These are phyloP conservation scores for Drosophila quadrilineata DNA, from an alignment of 1,140 invertebrate genomes.

Conservation along the genomic window DNA sequence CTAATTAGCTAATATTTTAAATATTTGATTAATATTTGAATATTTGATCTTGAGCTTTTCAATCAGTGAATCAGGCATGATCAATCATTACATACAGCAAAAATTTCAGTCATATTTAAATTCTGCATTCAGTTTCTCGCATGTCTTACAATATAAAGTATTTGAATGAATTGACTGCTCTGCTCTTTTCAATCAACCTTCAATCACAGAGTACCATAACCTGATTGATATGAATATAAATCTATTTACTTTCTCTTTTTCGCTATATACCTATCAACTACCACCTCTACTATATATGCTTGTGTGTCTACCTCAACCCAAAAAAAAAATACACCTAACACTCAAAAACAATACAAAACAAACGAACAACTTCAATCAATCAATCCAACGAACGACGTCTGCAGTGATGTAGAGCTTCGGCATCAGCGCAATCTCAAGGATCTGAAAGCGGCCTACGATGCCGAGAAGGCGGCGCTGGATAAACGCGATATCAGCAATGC, in stretches of 20 bases:
- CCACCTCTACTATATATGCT: slow-evolving; percentile 21
- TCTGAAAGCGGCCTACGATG: slow-evolving; percentile 74
- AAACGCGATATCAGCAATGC: slow-evolving; percentile 80
- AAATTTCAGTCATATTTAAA: no score
- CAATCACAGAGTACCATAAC: no score
- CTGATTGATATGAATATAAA: no score
- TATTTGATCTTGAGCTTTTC: no score
- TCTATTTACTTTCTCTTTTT: slow-evolving; percentile 43
- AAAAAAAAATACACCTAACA: slow-evolving; percentile 16
- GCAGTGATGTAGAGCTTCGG: slow-evolving; percentile 75
- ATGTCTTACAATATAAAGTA: no score
- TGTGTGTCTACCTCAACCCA: slow-evolving; percentile 36
- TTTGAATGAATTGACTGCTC: no score
- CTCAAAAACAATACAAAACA: slow-evolving; percentile 23
- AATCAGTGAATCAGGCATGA: background rate
- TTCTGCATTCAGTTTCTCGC: slow-evolving; percentile 15
- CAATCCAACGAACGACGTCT: background rate
- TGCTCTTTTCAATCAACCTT: no score
- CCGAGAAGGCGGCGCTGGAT: slow-evolving; percentile 75
- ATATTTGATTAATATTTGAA: no score
- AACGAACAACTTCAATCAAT: background rate
- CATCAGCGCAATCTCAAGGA: slow-evolving; percentile 79
- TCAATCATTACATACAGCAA: no score
- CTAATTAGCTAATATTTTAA: no score
- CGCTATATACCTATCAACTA: slow-evolving; percentile 19